Evolutionary conservation across 2,797 vertebrate genomes (phyloP).

Genomic region (Meriones psammophilus): DNA sequence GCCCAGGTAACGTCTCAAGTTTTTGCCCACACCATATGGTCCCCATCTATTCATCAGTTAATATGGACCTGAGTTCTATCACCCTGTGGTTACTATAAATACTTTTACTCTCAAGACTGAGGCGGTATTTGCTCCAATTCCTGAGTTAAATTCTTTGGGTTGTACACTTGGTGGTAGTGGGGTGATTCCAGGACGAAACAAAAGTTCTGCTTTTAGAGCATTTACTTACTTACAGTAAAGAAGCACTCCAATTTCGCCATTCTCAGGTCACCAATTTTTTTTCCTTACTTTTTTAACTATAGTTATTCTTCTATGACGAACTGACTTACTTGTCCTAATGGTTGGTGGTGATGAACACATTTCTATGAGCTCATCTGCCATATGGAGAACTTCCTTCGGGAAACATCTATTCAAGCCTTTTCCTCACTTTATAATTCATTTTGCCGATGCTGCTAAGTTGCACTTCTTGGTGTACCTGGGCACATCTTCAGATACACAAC

Average conservation of each 20-base stretch:
- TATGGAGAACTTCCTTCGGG: not conserved
- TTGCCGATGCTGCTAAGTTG: not conserved
- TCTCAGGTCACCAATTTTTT: not conserved
- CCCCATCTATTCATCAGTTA: not conserved
- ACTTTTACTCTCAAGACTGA: not conserved
- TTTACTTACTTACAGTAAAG: not conserved
- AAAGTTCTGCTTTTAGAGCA: slow-evolving; percentile 47
- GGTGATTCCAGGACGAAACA: not conserved
- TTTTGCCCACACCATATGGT: not conserved
- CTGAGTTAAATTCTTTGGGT: slow-evolving; percentile 15
- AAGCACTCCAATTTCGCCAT: not conserved
- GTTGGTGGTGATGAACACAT: not conserved
- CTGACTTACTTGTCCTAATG: slow-evolving; percentile 12
- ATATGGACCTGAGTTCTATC: not conserved
- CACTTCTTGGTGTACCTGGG: not conserved
- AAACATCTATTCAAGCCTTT: slow-evolving; percentile 8
- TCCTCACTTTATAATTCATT: not conserved
- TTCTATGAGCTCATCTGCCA: not conserved
- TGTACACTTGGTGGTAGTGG: not conserved
- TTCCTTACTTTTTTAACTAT: not conserved
- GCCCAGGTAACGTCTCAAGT: not conserved
- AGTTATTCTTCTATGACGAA: not conserved
- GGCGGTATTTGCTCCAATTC: not conserved
- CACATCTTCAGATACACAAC: not conserved
- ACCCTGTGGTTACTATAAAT: not conserved